Conservation (phyloP, 1,140 invertebrate species). For the Monomorium pharaonis region DNA sequence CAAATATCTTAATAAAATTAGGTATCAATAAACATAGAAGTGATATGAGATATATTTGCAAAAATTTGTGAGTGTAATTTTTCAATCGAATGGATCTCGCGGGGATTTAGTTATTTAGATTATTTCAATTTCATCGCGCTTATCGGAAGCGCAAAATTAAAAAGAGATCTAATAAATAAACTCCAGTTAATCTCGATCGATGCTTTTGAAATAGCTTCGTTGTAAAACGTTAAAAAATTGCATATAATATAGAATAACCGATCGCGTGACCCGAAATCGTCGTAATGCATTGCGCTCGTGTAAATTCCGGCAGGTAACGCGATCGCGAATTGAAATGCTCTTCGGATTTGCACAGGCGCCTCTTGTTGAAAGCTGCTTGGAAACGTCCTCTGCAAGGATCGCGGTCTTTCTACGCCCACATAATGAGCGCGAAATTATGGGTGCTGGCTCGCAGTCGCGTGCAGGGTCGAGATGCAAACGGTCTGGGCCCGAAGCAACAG, state of each 20-base stretch:
- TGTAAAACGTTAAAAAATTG: constrained; percentile 5
- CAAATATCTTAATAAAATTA: neutral
- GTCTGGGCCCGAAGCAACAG: neutral
- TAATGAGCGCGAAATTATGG: constrained; percentile 62
- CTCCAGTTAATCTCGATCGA: neutral
- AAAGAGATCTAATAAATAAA: neutral
- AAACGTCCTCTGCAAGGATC: constrained; percentile 23
- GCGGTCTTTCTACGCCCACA: constrained; percentile 6
- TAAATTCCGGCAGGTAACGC: neutral
- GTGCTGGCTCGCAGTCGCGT: neutral
- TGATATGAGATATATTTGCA: neutral
- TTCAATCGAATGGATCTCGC: neutral
- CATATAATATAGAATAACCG: constrained; percentile 2
- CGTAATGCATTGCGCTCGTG: neutral
- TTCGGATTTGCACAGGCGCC: neutral
- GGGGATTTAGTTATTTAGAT: neutral
- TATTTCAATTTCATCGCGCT: neutral
- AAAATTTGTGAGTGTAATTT: neutral
- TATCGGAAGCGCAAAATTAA: neutral
- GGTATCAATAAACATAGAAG: neutral
- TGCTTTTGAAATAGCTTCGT: neutral
- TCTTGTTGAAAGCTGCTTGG: constrained; percentile 19
- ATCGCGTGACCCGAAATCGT: neutral
- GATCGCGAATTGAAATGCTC: neutral
- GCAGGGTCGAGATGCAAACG: neutral